Conservation (phyloP, 2,113 vertebrate genomes). For the Leptobrachium ailaonicum region DNA sequence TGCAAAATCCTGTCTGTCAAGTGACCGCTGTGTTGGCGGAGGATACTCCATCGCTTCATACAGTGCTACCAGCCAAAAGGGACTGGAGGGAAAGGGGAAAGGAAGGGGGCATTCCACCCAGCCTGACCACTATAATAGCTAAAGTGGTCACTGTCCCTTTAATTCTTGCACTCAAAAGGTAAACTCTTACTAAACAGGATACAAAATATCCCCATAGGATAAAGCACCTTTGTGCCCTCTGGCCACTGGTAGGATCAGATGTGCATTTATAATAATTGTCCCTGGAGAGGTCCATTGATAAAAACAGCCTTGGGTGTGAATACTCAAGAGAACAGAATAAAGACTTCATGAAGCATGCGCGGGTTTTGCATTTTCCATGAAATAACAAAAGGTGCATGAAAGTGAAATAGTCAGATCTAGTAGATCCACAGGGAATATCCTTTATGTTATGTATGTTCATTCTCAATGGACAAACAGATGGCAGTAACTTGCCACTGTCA, state of each 20-base stretch:
- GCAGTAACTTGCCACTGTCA: not conserved
- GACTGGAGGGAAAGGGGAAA: too few species aligned
- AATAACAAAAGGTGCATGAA: conserved; percentile 10
- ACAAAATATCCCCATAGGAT: not conserved
- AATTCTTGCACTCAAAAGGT: too few species aligned
- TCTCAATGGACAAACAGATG: not conserved
- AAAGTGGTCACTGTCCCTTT: too few species aligned
- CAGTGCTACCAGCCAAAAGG: too few species aligned
- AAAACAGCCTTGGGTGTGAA: conserved; percentile 25
- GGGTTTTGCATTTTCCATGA: conserved; percentile 16
- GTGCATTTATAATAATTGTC: conserved; percentile 20
- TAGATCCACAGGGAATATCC: too few species aligned
- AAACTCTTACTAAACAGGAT: not conserved
- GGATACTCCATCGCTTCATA: too few species aligned
- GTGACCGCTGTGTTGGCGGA: too few species aligned
- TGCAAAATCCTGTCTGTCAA: too few species aligned
- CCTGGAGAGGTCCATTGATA: conserved; percentile 35
- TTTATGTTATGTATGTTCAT: not conserved
- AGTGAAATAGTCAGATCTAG: not conserved
- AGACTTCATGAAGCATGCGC: not conserved
- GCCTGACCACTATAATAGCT: not conserved
- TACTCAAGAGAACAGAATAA: conserved; percentile 13
- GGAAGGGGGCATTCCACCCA: not conserved
- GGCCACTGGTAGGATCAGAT: conserved; percentile 15
- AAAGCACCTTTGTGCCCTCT: conserved; percentile 1